Conservation (phyloP, 2,797 vertebrate species). For the Rhabdomys pumilio region DNA sequence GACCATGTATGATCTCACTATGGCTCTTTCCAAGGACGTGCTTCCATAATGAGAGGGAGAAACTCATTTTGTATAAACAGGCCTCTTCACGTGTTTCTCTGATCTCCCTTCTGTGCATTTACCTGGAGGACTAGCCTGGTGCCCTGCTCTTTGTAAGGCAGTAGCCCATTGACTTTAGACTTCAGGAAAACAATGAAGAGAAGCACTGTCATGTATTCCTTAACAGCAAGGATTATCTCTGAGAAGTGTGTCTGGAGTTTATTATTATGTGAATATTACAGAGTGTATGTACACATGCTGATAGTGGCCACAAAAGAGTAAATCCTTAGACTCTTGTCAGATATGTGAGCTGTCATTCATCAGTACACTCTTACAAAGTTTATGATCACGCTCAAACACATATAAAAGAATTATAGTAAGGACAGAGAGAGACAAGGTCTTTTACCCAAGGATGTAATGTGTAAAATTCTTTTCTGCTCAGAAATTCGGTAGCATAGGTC, state of each 20-base stretch:
- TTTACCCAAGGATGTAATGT: neutral
- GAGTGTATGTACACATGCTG: neutral
- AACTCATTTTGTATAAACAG: neutral
- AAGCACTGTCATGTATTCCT: neutral
- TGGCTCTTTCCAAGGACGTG: neutral
- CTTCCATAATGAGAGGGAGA: neutral
- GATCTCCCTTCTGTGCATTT: neutral
- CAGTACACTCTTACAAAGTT: neutral
- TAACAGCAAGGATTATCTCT: neutral
- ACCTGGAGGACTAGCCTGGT: neutral
- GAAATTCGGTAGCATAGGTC: constrained; percentile 6
- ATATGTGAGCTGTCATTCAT: neutral
- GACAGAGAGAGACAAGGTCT: neutral
- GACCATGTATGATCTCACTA: neutral
- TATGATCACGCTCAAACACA: neutral
- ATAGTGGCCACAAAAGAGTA: neutral
- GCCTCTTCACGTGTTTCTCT: neutral
- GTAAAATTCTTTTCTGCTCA: constrained; percentile 25
- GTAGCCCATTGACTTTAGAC: constrained; percentile 22
- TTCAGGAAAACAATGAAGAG: constrained; percentile 49
- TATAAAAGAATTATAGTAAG: constrained; percentile 9
- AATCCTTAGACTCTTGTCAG: neutral
- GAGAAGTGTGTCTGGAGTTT: neutral
- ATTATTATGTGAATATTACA: neutral
- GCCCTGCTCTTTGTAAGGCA: neutral